phyloP scores from a whole-genome alignment of 2,113 vertebrate genomes.

The Notothenia coriiceps region DNA sequence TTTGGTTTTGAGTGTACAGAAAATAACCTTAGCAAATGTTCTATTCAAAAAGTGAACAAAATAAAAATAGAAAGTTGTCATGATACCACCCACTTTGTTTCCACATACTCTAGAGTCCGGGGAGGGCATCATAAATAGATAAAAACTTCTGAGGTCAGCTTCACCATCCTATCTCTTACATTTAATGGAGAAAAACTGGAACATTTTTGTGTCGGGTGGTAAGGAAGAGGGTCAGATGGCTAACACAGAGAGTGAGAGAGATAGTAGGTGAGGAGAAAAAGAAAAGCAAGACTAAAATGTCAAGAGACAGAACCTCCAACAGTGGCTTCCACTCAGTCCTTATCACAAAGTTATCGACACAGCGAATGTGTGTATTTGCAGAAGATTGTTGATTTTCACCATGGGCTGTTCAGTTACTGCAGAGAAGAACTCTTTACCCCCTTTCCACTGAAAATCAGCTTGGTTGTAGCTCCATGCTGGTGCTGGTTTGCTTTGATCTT shows the following conservation, averaged over 20 bases:
- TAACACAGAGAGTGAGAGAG: not conserved
- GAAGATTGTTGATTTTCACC: not conserved
- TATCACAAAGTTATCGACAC: not conserved
- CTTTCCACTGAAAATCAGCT: too few species aligned
- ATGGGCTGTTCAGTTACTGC: not conserved
- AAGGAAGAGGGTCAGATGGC: slow-evolving; percentile 17
- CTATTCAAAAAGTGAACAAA: not conserved
- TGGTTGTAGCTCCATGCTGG: too few species aligned
- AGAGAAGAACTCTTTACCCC: not conserved
- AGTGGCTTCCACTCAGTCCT: slow-evolving; percentile 3
- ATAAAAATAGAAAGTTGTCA: not conserved
- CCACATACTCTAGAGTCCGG: too few species aligned
- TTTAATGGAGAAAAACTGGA: slow-evolving; percentile 4
- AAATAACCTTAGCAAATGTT: not conserved
- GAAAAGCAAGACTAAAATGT: not conserved
- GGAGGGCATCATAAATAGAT: not conserved
- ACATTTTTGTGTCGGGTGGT: not conserved
- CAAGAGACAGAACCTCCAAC: slow-evolving; percentile 5
- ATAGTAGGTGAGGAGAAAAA: not conserved
- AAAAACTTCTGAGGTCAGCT: not conserved
- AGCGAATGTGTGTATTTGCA: slow-evolving; percentile 1
- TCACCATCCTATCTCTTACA: slow-evolving; percentile 6
- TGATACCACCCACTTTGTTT: not conserved
- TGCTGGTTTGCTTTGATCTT: too few species aligned
- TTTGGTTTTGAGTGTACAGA: not conserved